Conservation (phyloP, 2,797 vertebrate species). For the Poecile montanus region DNA sequence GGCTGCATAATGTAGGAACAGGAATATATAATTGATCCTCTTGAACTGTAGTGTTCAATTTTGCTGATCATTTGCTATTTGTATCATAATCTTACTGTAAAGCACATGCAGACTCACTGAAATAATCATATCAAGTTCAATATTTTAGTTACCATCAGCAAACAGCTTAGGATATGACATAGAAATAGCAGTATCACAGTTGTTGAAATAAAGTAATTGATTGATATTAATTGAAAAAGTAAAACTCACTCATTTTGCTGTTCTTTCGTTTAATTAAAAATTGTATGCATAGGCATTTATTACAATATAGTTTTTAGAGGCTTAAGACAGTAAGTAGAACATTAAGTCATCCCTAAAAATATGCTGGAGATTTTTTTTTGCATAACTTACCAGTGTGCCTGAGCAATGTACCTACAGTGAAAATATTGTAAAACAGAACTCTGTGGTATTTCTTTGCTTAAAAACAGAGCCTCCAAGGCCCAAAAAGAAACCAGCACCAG, state of each 20-base stretch:
- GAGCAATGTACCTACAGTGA: not conserved
- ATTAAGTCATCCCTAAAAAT: not conserved
- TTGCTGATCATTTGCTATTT: not conserved
- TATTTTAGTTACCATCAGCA: not conserved
- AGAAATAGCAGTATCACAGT: not conserved
- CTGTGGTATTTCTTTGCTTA: slow-evolving; percentile 1
- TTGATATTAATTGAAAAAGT: not conserved
- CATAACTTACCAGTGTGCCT: not conserved
- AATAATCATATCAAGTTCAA: not conserved
- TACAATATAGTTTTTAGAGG: not conserved
- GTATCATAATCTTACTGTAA: not conserved
- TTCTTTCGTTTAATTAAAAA: not conserved
- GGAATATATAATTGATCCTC: not conserved
- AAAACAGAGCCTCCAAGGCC: slow-evolving; percentile 89
- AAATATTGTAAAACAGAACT: not conserved
- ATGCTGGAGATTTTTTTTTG: not conserved
- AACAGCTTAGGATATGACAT: not conserved
- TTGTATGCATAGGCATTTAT: not conserved
- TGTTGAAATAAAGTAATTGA: not conserved
- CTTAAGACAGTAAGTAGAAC: not conserved
- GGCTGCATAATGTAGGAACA: rapidly evolving
- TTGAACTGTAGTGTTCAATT: not conserved
- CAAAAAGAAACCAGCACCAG: slow-evolving; percentile 82
- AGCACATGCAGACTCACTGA: not conserved
- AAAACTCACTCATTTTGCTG: not conserved